Percentiles rank a stretch among this genome's conserved stretches.
phyloP scores from a whole-genome alignment of 92 coral and sea anemone genomes.

The Anthopleura xanthogrammica region DNA sequence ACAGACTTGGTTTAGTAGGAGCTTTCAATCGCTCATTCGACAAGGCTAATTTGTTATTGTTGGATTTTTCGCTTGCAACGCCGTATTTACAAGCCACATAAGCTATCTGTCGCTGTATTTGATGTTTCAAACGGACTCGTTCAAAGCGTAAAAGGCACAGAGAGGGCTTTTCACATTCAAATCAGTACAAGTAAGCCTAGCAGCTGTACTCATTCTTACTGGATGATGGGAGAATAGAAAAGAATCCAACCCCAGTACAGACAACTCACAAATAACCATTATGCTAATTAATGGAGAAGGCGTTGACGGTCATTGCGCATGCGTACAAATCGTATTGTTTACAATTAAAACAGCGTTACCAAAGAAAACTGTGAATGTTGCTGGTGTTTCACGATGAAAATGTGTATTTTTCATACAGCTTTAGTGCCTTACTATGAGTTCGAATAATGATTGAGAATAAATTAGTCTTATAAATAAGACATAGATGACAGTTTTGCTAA shows the following conservation, averaged over 20 bases:
- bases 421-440: not conserved
- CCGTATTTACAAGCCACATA: conserved; percentile 31
- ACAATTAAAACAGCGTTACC: not conserved
- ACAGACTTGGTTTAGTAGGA: not conserved
- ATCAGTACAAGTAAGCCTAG: conserved; percentile 64
- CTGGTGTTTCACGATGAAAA: not conserved
- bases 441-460: conserved; percentile 19
- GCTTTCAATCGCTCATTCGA: conserved; percentile 32
- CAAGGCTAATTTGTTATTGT: conserved; percentile 15
- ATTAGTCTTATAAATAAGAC: conserved; percentile 13
- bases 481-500: conserved; percentile 23
- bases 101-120: conserved; percentile 22
- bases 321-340: conserved; percentile 24
- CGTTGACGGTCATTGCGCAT: conserved; percentile 58
- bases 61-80: not conserved
- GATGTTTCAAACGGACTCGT: conserved; percentile 50
- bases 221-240: conserved; percentile 60
- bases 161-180: conserved; percentile 85
- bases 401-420: not conserved
- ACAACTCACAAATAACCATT: conserved; percentile 51
- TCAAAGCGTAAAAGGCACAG: conserved; percentile 60
- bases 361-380: conserved; percentile 34
- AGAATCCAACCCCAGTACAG: conserved; percentile 54
- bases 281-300: conserved; percentile 34
- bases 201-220: conserved; percentile 92